Percentiles rank a stretch among this genome's conserved stretches.
Evolutionary conservation across 2,888 invertebrate genomes (phyloP).

Genomic region (Drosophila mayaguana): DNA sequence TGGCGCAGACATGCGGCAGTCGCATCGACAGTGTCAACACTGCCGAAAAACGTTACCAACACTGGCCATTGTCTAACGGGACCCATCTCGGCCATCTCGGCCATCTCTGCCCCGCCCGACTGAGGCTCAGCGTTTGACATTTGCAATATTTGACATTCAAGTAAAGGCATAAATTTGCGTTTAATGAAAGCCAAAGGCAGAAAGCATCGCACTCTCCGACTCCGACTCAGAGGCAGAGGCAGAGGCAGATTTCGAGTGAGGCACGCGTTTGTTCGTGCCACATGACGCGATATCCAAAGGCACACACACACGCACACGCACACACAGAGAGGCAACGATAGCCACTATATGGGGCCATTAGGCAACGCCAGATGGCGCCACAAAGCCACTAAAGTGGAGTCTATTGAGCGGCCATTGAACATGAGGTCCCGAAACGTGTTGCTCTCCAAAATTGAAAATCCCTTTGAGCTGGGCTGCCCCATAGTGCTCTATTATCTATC

Average conservation of each 20-base stretch:
- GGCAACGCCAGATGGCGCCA: constrained; percentile 54
- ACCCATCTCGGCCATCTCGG: constrained; percentile 26
- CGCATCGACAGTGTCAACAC: constrained; percentile 27
- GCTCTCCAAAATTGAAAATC: neutral
- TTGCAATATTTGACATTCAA: constrained; percentile 81
- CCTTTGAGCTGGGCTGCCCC: neutral
- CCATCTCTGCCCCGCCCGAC: neutral
- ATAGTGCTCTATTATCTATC: neutral
- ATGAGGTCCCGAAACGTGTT: constrained; percentile 40
- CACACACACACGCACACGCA: constrained; percentile 1
- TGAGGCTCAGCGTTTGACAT: constrained; percentile 66
- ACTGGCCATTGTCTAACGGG: constrained; percentile 50
- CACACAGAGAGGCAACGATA: neutral
- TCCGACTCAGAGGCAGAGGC: too few species aligned
- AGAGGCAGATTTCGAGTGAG: constrained; percentile 31
- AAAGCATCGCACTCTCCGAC: constrained; percentile 17
- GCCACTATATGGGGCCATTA: constrained; percentile 41
- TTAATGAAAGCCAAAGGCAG: constrained; percentile 76
- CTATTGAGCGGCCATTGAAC: constrained; percentile 66
- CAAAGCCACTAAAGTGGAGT: constrained; percentile 37
- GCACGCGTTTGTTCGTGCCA: constrained; percentile 43
- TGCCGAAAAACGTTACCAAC: constrained; percentile 18
- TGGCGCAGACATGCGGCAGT: constrained; percentile 47
- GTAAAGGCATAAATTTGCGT: constrained; percentile 80
- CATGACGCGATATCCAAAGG: constrained; percentile 50